Base-by-base conservation (phyloP, 2,888 invertebrate species). In the Eumacrocentrus americanus region DNA sequence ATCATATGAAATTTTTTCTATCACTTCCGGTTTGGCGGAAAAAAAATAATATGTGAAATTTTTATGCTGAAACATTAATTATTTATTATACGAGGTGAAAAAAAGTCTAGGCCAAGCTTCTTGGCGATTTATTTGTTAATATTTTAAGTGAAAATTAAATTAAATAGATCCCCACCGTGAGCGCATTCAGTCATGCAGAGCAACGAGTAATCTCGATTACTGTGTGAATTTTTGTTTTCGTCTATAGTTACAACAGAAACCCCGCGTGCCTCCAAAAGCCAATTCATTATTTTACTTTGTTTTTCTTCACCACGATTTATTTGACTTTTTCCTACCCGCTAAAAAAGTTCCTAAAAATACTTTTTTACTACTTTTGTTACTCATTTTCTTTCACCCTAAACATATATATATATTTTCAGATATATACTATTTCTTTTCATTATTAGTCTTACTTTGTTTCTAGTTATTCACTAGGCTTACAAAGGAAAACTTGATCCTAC, bases 401-500 rank as follows among this genome's bases (percentile, higher is more conserved):
- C 35, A 34, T 42, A 14, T 34, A 35, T 55, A 22, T 29, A 46
- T 57, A 48, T 44, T 54, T 44, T 34, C 42, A 16, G 11, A 7
- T 44, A 34, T 47, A 52, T 54, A 18, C 54, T 58, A 57, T 51
- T 54, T 37, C 58, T 63, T 57, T 38, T 54, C 23, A 57, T 35
- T 47, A 25, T 35, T 40, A 48, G 55, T 42, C 16, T 58, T 50
- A 54, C 23, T 46, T 52, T 34, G 20, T 51, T 22, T 40, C 29
- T 52, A 34, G 37, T 52, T 69, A 70, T 72, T 75, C 67, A 74
- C 68, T 69, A 42, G 67, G 73, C 40, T 47, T 48, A 38, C 18
- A 37, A 65, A 63, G 66, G 64, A 67, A 63, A 54, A 52, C 62
- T 67, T 65, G 71, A 72, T 88, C 91, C 89, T 89, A 98, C 98